Percentiles rank a stretch among this genome's conserved stretches.
These are phyloP conservation scores for Leucania comma DNA, from an alignment of 2,888 invertebrate genomes.

Conservation along the genomic window DNA sequence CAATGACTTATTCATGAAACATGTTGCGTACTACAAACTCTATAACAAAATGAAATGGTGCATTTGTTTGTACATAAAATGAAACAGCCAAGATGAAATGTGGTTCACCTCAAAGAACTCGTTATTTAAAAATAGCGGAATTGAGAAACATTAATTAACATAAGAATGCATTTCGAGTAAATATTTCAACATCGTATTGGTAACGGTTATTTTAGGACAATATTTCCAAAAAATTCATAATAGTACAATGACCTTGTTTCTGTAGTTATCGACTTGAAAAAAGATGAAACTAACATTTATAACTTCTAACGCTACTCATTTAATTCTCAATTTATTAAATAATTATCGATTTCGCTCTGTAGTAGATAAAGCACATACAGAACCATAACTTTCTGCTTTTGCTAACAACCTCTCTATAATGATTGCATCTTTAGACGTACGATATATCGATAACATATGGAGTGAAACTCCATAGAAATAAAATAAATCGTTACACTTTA, in stretches of 20 bases:
- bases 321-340: neutral
- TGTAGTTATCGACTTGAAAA: neutral
- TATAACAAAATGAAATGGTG: conserved; percentile 18
- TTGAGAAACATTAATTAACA: neutral
- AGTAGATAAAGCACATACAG: no score
- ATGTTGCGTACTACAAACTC: neutral
- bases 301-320: neutral
- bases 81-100: conserved; percentile 6
- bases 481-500: neutral
- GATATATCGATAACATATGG: neutral
- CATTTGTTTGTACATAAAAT: conserved; percentile 20
- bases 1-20: conserved; percentile 4
- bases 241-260: neutral
- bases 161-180: conserved; percentile 24
- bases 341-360: neutral
- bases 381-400: no score
- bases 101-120: conserved; percentile 21
- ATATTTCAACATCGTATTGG: neutral
- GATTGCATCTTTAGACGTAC: neutral
- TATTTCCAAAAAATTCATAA: neutral
- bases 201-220: neutral
- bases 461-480: neutral
- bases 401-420: neutral
- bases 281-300: neutral
- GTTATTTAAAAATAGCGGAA: conserved; percentile 24